Base-by-base conservation (phyloP, 2,797 vertebrate species). In the Rallus crepitans region DNA sequence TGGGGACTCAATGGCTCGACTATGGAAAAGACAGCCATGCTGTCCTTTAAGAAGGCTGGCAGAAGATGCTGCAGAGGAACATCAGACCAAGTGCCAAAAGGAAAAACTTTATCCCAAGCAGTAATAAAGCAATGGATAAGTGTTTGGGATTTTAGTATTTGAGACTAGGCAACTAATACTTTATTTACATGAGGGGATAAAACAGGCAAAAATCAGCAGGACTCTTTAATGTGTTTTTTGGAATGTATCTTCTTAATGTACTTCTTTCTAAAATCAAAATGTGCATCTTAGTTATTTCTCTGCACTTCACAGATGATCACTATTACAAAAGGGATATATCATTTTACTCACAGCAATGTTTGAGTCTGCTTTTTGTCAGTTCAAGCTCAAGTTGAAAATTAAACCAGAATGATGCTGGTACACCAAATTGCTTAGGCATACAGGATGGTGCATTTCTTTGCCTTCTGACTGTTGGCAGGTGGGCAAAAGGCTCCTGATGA, bases 211-310 rank as follows among this genome's bases (percentile, higher is more conserved):
- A 93, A 25, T 11, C 56, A 92, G 37, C 17, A 61, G 75, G 45
- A 35, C 3, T 28, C 25, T 65, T 55, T 84, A 30, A 70, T 92
- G 35, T 68, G 31, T 53, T 53, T 60, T 73, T 85, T 92, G 56
- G 50, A 94, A 96, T 90, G 47, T 6, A 68, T 96, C 79, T 96
- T 95, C 84, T 87, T 82, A 79, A 95, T 84, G 64, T 31, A 55
- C 35, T 82, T 93, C 63, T 90, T 95, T 90, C 83, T 80, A 93
- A 96, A 93, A 94, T 79, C 92, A 59, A 96, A 87, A 85, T 65
- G 27, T 88, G 97, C 77, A 89, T 42, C 60, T 93, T 90, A 63
- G n/a, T 35, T 56, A 65, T 82, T 95, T 96, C 48, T 71, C 50
- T 69, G 61, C 61, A 47, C 47, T 87, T 89, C 71, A 48, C 45